Conservation (phyloP, 1,140 invertebrate genomes). For the Homarus americanus region DNA sequence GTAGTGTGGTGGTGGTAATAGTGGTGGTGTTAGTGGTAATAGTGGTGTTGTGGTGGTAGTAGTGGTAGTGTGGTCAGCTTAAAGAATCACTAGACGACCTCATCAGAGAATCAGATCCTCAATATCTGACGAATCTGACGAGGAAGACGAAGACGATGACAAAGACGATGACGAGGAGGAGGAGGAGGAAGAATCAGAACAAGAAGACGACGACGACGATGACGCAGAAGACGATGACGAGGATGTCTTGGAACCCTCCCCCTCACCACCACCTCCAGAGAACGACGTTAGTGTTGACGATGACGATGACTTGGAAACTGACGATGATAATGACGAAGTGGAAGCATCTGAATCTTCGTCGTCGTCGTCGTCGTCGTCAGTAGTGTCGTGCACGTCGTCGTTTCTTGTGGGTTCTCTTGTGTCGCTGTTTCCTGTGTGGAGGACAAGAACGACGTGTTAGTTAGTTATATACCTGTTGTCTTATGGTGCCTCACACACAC, state of each 20-base stretch:
- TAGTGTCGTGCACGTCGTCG: background rate
- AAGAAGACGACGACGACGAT: constrained; percentile 6
- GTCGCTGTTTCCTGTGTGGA: background rate
- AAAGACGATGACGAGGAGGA: constrained; percentile 24
- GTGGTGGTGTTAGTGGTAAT: too few species aligned
- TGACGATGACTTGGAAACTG: constrained; percentile 15
- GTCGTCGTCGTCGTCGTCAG: background rate
- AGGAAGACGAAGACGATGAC: background rate
- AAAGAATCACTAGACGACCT: background rate
- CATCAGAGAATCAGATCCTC: constrained; percentile 47
- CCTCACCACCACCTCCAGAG: too few species aligned
- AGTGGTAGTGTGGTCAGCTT: too few species aligned
- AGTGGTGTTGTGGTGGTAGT: too few species aligned
- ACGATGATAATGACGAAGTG: background rate
- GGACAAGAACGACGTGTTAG: too few species aligned
- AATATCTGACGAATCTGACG: constrained; percentile 40
- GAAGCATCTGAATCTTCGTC: background rate
- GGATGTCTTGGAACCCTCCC: background rate
- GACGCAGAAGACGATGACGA: constrained; percentile 42
- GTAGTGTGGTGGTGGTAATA: too few species aligned
- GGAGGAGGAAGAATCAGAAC: constrained; percentile 26
- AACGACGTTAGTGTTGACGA: constrained; percentile 4
- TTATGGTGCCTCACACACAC: too few species aligned
- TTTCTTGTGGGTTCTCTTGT: background rate
- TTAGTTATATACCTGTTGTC: too few species aligned